Evolutionary conservation across 2,888 invertebrate genomes (phyloP), one percentile per base, ranked within the genome.

Genomic region (Sesia bembeciformis): DNA sequence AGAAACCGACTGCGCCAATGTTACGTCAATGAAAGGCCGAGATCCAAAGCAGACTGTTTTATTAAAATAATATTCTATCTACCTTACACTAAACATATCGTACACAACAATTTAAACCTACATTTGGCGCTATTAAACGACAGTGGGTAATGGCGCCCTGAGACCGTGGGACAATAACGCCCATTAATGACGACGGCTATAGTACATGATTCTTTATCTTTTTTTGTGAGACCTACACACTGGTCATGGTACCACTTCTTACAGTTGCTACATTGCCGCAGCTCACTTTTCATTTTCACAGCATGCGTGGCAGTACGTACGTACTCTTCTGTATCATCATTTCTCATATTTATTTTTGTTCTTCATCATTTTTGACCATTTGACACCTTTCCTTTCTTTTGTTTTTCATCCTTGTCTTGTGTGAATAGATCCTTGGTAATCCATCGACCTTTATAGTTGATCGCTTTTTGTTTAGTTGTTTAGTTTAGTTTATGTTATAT

Each of bases 351-450:
- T 54, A 40, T 41, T 7, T 41, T 41, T 7, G 41, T 41, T 23
- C 39, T 53, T 53, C 43, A 42, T 53, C 39, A 1, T 5, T 41
- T 41, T 41, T 41, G 41, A 3, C 7, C 41, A 41, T n/a, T 41
- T 1, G 38, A 46, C 23, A 5, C 41, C 0, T 52, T 55, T 55
- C 52, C 42, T 55, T 55, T 53, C 50, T 49, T 56, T 51, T 53
- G n/a, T 53, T 53, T 56, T 46, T 38, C 38, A 43, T 56, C 46
- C 53, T 56, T 53, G 51, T 51, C 40, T 46, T 40, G 39, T 42
- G 53, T 53, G 46, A 56, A 56, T 46, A 56, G 40, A 53, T 56
- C 40, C 40, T 56, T 56, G 40, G 56, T 56, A 23, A 56, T 53
- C 53, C 51, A 51, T 6, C 53, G 53, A n/a, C 51, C 56, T 51